Base-by-base conservation (phyloP, 2,888 invertebrate genomes). In the Ochlodes sylvanus region DNA sequence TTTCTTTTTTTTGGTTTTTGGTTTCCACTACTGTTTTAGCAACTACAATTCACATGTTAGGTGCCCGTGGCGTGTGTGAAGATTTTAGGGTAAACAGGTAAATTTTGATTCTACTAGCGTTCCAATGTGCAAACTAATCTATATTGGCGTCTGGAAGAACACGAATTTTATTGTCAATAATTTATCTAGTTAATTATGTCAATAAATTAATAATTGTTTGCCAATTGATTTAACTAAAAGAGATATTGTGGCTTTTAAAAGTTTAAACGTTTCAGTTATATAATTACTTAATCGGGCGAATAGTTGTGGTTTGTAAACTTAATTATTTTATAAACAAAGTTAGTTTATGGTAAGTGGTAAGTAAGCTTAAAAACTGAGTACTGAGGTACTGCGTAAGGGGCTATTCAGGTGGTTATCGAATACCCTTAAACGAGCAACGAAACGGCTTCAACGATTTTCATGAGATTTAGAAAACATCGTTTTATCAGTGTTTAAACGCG, bases 51-150 rank as follows among this genome's bases (percentile, higher is more conserved):
- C 56, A 65, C 64, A 65, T 57, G 27, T 38, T 65, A 56, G 7
- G 50, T 61, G n/a, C n/a, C 50, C 14, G 52, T 44, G 14, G 60
- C 64, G 21, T 63, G 47, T 65, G 6, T 38, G 12, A 19, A 19
- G 34, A 41, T 66, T 41, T 41, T 41, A 50, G 17, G 1, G 14
- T 47, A 38, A 21, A 47, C 21, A 14, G 57, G 47, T 58, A 52
- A 60, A 42, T 44, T 66, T 65, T 41, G 44, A 42, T 32, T 19
- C 57, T 67, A 54, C 42, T 67, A 55, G 60, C 60, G 54, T 66
- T 61, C 52, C 41, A 38, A 57, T 34, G 60, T 67, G 66, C 58
- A 44, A 60, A 61, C 60, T 61, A 61, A 67, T 44, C 60, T 67
- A 67, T 61, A 38, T 54, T 42, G 54, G 60, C 66, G 66, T 55